Conservation (phyloP, 2,797 vertebrate genomes). For the Buceros bicornis region DNA sequence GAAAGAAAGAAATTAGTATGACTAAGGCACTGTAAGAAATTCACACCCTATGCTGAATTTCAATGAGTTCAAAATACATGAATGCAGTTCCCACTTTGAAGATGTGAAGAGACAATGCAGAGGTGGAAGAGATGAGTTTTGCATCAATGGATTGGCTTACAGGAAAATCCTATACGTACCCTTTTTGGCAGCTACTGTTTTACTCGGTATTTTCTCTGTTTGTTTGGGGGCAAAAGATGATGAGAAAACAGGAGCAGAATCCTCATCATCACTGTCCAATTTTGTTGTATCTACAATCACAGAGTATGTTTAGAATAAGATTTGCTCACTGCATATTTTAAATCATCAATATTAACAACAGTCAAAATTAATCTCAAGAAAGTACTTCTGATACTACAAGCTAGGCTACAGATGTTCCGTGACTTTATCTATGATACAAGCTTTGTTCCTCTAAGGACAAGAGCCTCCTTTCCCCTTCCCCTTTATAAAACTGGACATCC, state of each 20-base stretch:
- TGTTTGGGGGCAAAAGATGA: constrained; percentile 89
- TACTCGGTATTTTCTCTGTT: constrained; percentile 86
- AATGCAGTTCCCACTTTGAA: not conserved
- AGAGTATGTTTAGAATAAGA: not conserved
- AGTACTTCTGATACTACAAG: not conserved
- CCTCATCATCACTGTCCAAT: constrained; percentile 91
- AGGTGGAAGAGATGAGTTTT: not conserved
- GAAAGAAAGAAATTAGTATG: not conserved
- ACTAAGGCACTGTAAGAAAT: not conserved
- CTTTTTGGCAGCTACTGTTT: constrained; percentile 89
- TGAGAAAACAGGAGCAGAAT: constrained; percentile 85
- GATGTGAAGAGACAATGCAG: not conserved
- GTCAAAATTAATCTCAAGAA: not conserved
- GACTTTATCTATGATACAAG: not conserved
- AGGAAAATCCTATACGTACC: constrained; percentile 77
- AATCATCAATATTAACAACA: not conserved
- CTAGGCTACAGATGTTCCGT: not conserved
- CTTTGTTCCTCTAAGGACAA: not conserved
- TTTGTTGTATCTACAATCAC: constrained; percentile 86
- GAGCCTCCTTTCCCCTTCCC: not conserved
- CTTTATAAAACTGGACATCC: not conserved
- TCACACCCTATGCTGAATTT: not conserved
- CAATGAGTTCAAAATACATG: not conserved
- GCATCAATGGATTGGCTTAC: not conserved
- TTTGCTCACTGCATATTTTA: not conserved